Base-by-base conservation (phyloP, 2,797 vertebrate species). In the Sitta carolinensis region DNA sequence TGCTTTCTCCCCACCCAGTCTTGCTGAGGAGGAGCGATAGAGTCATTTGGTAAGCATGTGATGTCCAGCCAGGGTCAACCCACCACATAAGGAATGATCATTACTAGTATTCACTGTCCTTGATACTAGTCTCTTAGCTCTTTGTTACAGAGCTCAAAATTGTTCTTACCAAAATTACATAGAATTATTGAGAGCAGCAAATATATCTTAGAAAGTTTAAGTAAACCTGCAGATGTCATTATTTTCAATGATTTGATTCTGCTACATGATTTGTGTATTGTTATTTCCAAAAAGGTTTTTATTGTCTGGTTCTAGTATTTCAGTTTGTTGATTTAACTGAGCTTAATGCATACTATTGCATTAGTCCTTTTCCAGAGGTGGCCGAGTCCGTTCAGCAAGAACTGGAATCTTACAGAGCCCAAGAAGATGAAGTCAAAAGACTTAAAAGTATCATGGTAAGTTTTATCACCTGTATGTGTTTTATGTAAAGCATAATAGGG, bases 401-500 rank as follows among this genome's bases (percentile, higher is more conserved):
- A 93, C 95, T 99, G 90, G 99, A 99, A 94, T 98, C 98, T 2
- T 99, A 99, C 96, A 98, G 99, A 97, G 98, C 99, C n/a, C 99
- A 99, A 94, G 99, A 99, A 97, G 99, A 99, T 84, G 99, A 99
- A 90, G 99, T 99, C 75, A 99, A 99, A 95, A 98, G 98, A 21
- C 98, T 99, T 75, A 99, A 99, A 98, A 99, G 98, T 97, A 99
- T 99, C 93, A 99, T 99, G 99, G 99, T 99, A 97, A 97, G 96
- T 73, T 93, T 90, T 87, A 8, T 87, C 38, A 48, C 16, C 17
- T 67, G 0, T 50, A 3, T 55, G 30, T 16, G 5, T 32, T 79
- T 89, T 59, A 32, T 36, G 18, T 83, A 54, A 76, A 76, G 22
- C 13, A 2, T 75, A 48, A 16, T 26, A 67, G 64, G 38, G 55